These are phyloP conservation scores for Deroplatys truncata DNA, from an alignment of 2,888 invertebrate species.

Conservation along the genomic window DNA sequence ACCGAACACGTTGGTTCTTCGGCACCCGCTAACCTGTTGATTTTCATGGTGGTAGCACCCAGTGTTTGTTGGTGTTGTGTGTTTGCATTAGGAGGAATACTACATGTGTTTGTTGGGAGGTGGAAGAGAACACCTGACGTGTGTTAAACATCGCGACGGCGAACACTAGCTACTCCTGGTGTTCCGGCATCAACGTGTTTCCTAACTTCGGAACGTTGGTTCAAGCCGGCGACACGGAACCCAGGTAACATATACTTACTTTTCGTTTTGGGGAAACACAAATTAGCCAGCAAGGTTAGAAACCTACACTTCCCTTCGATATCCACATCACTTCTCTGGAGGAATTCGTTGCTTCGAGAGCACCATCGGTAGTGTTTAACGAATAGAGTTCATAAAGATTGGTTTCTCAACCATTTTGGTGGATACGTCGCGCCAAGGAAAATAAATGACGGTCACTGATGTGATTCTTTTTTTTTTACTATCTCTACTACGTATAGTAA, in stretches of 20 bases:
- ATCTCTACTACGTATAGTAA: too few species aligned
- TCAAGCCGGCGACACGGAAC: conserved; percentile 24
- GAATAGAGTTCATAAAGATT: too few species aligned
- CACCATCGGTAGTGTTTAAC: too few species aligned
- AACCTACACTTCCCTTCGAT: too few species aligned
- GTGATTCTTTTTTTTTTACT: too few species aligned
- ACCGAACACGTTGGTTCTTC: not conserved
- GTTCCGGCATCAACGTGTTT: conserved; percentile 25
- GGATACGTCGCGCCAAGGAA: too few species aligned
- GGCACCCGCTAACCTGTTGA: too few species aligned
- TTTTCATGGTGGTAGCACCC: not conserved
- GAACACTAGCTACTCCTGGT: not conserved
- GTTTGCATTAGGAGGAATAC: not conserved
- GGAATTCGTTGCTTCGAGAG: too few species aligned
- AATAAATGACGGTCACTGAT: too few species aligned
- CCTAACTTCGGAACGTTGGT: conserved; percentile 20
- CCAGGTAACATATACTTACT: conserved; percentile 20
- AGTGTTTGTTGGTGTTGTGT: not conserved
- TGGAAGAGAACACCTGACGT: not conserved
- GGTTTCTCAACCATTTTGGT: too few species aligned
- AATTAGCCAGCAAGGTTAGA: too few species aligned
- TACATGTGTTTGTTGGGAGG: not conserved
- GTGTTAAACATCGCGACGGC: not conserved
- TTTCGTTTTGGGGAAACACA: not conserved
- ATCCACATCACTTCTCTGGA: too few species aligned